Conservation (phyloP, 2,888 invertebrate species). For the Mystacides longicornis region DNA sequence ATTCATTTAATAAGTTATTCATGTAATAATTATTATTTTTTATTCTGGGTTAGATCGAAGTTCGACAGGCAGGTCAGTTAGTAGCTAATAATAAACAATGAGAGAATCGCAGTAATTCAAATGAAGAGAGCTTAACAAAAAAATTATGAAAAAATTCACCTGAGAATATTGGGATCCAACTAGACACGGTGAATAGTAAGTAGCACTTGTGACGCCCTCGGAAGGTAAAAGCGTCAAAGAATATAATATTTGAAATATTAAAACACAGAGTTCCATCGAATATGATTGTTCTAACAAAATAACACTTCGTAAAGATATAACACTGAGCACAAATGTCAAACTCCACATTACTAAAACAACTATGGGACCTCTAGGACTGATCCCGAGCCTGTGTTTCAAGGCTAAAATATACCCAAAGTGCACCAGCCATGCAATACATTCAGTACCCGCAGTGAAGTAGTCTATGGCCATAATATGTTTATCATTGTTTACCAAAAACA, state of each 20-base stretch:
- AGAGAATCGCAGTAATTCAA: no score
- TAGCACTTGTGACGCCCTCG: conserved; percentile 41
- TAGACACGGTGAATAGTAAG: conserved; percentile 43
- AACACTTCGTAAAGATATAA: conserved; percentile 62
- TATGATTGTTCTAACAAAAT: conserved; percentile 44
- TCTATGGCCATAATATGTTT: conserved; percentile 55
- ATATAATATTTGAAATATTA: conserved; percentile 62
- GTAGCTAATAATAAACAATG: no score
- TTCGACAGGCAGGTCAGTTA: no score
- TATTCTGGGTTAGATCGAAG: no score
- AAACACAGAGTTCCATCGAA: conserved; percentile 53
- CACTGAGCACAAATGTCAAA: conserved; percentile 56
- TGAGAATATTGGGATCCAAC: conserved; percentile 47
- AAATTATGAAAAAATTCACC: conserved; percentile 41
- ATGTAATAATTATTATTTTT: no score
- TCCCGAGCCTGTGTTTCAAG: conserved; percentile 54
- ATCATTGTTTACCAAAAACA: conserved; percentile 47
- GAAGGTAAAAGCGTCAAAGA: conserved; percentile 64
- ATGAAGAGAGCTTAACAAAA: no score
- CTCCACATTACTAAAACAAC: conserved; percentile 62
- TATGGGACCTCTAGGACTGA: conserved; percentile 69
- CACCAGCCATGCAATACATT: conserved; percentile 72
- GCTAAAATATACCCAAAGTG: conserved; percentile 71
- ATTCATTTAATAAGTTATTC: no score
- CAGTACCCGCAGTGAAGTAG: conserved; percentile 61